Conservation (phyloP, 2,797 vertebrate species). For the Pangasius mekongensis region DNA sequence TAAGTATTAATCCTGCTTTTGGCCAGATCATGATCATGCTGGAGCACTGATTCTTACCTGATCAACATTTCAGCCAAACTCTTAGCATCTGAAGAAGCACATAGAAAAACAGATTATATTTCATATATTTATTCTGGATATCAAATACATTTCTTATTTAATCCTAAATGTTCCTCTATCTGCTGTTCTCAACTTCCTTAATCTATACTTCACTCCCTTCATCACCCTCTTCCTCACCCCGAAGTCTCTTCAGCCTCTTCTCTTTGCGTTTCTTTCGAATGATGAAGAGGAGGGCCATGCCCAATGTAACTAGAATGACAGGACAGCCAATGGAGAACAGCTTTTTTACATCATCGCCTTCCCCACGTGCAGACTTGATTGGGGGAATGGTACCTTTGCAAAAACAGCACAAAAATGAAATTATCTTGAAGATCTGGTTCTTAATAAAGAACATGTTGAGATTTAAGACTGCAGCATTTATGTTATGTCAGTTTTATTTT, state of each 20-base stretch:
- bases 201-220: background rate
- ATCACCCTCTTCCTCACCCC: conserved; percentile 77
- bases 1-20: conserved; percentile 43
- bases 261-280: conserved; percentile 98
- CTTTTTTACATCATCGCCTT: conserved; percentile 95
- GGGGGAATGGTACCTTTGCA: conserved; percentile 92
- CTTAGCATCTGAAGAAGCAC: conserved; percentile 86
- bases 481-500: background rate
- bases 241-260: conserved; percentile 91
- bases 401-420: background rate
- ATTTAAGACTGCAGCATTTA: background rate
- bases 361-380: conserved; percentile 93
- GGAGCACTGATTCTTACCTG: conserved; percentile 79
- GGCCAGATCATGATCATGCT: background rate
- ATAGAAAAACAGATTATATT: conserved; percentile 14
- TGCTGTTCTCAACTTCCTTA: background rate
- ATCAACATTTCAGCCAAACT: conserved; percentile 98
- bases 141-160: background rate
- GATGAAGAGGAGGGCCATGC: conserved; percentile 91
- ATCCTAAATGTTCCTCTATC: background rate
- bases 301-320: conserved; percentile 92
- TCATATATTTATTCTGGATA: background rate
- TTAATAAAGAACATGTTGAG: background rate
- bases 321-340: conserved; percentile 96
- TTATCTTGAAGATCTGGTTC: background rate